Base-by-base conservation (phyloP, 2,888 invertebrate species). In the Ctenicera cuprea region DNA sequence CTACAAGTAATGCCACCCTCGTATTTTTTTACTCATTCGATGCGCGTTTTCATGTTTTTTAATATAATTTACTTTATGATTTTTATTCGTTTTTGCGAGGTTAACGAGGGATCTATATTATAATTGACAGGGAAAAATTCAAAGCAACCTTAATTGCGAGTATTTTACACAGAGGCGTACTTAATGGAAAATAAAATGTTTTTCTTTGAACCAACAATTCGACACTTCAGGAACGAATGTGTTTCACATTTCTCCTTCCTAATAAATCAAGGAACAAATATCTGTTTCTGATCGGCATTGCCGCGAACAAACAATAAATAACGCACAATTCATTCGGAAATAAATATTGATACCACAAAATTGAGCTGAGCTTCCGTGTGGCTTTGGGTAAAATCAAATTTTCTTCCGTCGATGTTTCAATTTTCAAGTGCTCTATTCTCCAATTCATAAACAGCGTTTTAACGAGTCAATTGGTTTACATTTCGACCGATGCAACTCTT, bases 371-470 rank as follows among this genome's bases (percentile, higher is more conserved):
- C 64, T 33, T 30, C 41, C 33, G 11, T 16, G 4, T 18, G 4
- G 16, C 11, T 37, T 45, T 66, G 64, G 37, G 59, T 54, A 18
- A 48, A 72, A 65, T 76, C 76, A 74, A 80, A 79, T 77, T 79
- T 78, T 54, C 74, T 63, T 77, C 79, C 82, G 67, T 67, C 82
- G 75, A 83, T 85, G 84, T 84, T 85, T 84, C 84, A 83, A 83
- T 82, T 84, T 84, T 83, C 83, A 78, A 85, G 84, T 82, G 80
- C 76, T 71, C 77, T 74, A 75, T 78, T 78, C 78, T 79, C 83
- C 83, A 82, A 84, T 84, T 83, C 83, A 83, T 83, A 83, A 84
- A 84, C 84, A 83, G 81, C 78, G 74, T 80, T 83, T 84, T 83
- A 84, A 83, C 84, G 80, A 83, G 83, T 83, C 83, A 83, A 84